Evolutionary conservation across 2,113 vertebrate species (phyloP), one percentile per base, ranked within the genome.

Genomic region (Hippocampus abdominalis): DNA sequence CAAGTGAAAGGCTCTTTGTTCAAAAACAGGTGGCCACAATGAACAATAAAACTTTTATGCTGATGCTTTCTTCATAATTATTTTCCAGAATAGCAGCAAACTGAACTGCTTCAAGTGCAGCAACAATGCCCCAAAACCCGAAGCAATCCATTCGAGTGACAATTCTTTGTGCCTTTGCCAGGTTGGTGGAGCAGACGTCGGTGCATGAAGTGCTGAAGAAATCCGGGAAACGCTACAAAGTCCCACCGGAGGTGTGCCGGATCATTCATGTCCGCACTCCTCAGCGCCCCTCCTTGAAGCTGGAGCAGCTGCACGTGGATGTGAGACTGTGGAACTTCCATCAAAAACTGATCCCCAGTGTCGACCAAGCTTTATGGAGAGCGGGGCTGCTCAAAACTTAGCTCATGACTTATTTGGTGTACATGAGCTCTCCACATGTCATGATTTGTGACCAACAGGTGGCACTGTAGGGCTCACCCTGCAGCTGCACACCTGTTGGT

Each of bases 261-360:
- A 42, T 75, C 44, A 25, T 75, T 61, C 54, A 66, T 23, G 21
- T 74, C 29, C 57, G 32, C 2, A 8, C 36, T 8, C 64, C 44
- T 7, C 29, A 20, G 13, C 27, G 9, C 0, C 0, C 7, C 21
- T n/a, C 32, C 3, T 36, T 40, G 32, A 44, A 23, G 5, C 65
- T 72, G 63, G 70, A 82, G 57, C 32, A 76, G 40, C 63, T 81
- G 36, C 66, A 86, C 8, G 64, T 73, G 10, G 81, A 88, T 56
- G 69, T 59, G 15, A 70, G 77, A 48, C 72, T 89, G 54, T 86
- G 83, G 84, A 76, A 79, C 64, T 84, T 82, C 59, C 54, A 61
- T 2, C n/a, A 67, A 20, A 21, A 71, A 3, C 68, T 89, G 48
- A 66, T 85, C 4, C 76, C 67, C 54, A 82, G 75, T n/a, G 72